Conservation (phyloP, 2,113 vertebrate genomes). For the Osmerus eperlanus region DNA sequence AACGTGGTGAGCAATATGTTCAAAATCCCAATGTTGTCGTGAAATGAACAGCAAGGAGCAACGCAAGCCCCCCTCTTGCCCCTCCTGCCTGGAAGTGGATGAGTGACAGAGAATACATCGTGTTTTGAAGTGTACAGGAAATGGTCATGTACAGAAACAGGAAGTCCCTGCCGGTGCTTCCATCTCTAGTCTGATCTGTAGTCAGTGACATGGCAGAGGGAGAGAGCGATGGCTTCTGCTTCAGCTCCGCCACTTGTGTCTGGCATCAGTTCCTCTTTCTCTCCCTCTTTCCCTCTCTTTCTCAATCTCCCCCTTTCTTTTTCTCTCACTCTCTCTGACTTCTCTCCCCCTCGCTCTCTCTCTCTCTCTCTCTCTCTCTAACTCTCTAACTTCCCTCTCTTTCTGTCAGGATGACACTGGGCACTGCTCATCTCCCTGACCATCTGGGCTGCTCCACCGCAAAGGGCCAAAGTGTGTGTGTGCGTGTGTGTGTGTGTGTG, state of each 20-base stretch:
- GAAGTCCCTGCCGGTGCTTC: too few relatives aligned
- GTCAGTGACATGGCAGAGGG: too few relatives aligned
- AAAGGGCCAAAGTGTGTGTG: slow-evolving; percentile 28
- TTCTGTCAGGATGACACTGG: slow-evolving; percentile 56
- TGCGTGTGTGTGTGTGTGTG: slow-evolving; percentile 19
- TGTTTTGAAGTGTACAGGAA: too few relatives aligned
- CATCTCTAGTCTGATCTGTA: too few relatives aligned
- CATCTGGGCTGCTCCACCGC: slow-evolving; percentile 64
- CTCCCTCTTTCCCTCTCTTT: too few relatives aligned
- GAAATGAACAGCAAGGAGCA: too few relatives aligned
- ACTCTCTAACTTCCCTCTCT: neutral
- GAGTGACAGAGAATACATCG: too few relatives aligned
- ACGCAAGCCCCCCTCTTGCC: too few relatives aligned
- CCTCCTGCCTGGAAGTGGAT: too few relatives aligned
- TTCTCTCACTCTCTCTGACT: slow-evolving; percentile 30
- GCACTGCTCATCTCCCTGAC: slow-evolving; percentile 63
- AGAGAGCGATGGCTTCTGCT: neutral
- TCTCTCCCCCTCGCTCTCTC: slow-evolving; percentile 27
- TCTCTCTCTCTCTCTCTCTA: slow-evolving; percentile 1
- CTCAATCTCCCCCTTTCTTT: neutral
- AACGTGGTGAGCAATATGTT: too few relatives aligned
- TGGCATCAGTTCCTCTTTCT: neutral
- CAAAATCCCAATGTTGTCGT: too few relatives aligned
- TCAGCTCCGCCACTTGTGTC: neutral
- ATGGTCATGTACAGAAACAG: too few relatives aligned